These are phyloP conservation scores for Dryobotodes eremita DNA, from an alignment of 2,888 invertebrate species.

Conservation along the genomic window DNA sequence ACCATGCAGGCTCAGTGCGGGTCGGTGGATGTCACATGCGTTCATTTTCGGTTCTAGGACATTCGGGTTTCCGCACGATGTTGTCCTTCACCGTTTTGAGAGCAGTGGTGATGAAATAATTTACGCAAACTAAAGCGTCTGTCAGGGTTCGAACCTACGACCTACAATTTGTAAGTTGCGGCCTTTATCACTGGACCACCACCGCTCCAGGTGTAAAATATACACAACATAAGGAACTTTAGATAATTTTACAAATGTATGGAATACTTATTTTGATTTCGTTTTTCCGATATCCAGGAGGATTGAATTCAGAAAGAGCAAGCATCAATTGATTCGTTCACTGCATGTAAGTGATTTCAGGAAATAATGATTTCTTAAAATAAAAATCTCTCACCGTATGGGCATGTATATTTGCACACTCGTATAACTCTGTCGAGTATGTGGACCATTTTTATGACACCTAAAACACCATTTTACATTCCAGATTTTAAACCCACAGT, in stretches of 20 bases:
- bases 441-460: neutral
- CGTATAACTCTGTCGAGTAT: neutral
- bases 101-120: neutral
- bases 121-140: neutral
- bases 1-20: neutral
- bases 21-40: neutral
- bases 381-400: too few species aligned
- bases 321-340: neutral
- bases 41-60: neutral
- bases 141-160: neutral
- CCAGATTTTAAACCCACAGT: neutral
- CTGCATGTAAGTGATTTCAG: neutral
- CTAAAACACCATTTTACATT: neutral
- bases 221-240: neutral
- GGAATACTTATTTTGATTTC: neutral
- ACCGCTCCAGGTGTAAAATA: neutral
- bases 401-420: neutral
- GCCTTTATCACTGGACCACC: neutral
- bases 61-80: neutral
- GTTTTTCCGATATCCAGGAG: neutral
- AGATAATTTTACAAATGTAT: neutral
- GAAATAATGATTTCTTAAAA: too few species aligned
- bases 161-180: too few species aligned
- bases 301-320: neutral
- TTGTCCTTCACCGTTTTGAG: neutral